A percentile compares a stretch with the other conserved stretches of the same genome.
Evolutionary conservation across 2,888 invertebrate species (phyloP).

Genomic region (Tenthredo scrophulariae): DNA sequence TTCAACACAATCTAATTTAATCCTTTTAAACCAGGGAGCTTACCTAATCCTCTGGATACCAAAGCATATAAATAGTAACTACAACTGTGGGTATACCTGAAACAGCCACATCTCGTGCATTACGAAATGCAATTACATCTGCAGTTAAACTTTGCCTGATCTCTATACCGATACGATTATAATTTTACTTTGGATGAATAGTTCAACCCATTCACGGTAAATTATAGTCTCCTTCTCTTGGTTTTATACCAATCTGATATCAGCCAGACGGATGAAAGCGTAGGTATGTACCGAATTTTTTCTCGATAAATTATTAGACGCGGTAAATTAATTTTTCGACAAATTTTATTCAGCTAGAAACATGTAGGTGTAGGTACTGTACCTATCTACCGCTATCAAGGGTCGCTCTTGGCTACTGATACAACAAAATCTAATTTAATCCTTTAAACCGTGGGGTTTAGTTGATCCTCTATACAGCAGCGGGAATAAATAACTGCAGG

Average conservation of each 20-base stretch:
- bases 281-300: neutral
- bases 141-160: slow-evolving; percentile 10
- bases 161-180: neutral
- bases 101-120: slow-evolving; percentile 5
- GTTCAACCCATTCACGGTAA: neutral
- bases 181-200: neutral
- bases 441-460: slow-evolving; percentile 12
- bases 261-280: neutral
- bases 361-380: neutral
- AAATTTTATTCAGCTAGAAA: neutral
- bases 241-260: neutral
- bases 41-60: slow-evolving; percentile 34
- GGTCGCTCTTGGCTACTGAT: slow-evolving; percentile 11
- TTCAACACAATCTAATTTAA: slow-evolving; percentile 52
- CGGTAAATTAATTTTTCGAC: neutral
- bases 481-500: slow-evolving; percentile 29
- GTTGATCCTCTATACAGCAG: neutral
- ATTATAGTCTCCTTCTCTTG: neutral
- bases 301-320: neutral
- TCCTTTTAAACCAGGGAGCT: slow-evolving; percentile 43
- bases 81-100: neutral
- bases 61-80: slow-evolving; percentile 29
- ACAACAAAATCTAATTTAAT: slow-evolving; percentile 40
- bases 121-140: slow-evolving; percentile 12
- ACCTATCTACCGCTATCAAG: neutral